Evolutionary conservation across 2,888 invertebrate species (phyloP), one percentile per base, ranked within the genome.

Genomic region (Morpho helenor): DNA sequence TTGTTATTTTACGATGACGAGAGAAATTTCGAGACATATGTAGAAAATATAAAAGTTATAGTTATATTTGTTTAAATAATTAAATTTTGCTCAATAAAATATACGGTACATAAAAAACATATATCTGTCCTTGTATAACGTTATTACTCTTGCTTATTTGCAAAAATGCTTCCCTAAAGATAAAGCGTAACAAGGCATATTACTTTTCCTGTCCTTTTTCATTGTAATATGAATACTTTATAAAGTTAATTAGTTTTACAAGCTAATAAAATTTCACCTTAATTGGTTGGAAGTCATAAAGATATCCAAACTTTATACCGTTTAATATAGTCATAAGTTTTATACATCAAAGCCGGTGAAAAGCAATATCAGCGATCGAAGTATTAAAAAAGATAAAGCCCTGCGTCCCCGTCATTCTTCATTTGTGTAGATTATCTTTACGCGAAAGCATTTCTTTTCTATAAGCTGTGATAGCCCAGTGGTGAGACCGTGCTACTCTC

Each of bases 341-440:
- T 49, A 53, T 48, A 54, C 42, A 50, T 45, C 42, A 53, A 31
- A 46, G 44, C 41, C 56, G 52, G 57, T 53, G 49, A 56, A 56
- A 61, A 59, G 59, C 56, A 61, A 64, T 62, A 66, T 67, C 64
- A 60, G 40, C 63, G 63, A 64, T 66, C 59, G 62, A 62, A 62
- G 60, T 48, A 61, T 31, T 64, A 57, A 63, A 61, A 59, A 57
- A 66, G 63, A 67, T 66, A 67, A 64, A 57, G 59, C 61, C 49
- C 51, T 56, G 62, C 56, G 61, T 54, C 52, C 53, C 62, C 61
- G 66, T 63, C 64, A 66, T 67, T 64, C 66, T 67, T 68, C 65
- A 66, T 68, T 64, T 62, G 53, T 58, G 60, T 64, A 65, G 65
- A 67, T 68, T 65, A 67, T 63, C 61, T 61, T 50, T 47, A 7